Percentiles rank a stretch among this genome's conserved stretches.
phyloP scores from a whole-genome alignment of 2,797 vertebrate genomes.

The Propithecus deckenii region DNA sequence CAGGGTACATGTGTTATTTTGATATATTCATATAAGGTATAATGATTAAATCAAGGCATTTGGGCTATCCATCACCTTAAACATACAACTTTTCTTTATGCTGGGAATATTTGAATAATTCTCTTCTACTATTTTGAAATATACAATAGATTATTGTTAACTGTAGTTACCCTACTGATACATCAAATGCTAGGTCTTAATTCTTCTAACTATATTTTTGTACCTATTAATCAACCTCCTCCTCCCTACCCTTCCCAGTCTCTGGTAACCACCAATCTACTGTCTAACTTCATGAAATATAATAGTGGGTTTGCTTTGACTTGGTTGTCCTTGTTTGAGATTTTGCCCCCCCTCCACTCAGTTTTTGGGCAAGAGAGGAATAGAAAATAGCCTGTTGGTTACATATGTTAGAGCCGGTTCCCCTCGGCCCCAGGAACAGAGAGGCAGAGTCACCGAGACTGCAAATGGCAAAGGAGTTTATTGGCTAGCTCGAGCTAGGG shows the following conservation, averaged over 20 bases:
- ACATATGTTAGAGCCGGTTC: background rate
- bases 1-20: background rate
- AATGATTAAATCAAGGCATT: background rate
- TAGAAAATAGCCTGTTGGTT: background rate
- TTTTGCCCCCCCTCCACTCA: fast-evolving
- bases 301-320: background rate
- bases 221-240: background rate
- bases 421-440: too few species aligned
- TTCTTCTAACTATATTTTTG: background rate
- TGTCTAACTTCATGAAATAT: background rate
- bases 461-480: too few species aligned
- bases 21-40: background rate
- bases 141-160: background rate
- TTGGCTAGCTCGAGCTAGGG: too few species aligned
- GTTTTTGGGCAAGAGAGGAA: background rate
- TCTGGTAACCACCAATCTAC: background rate
- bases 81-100: background rate
- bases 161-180: background rate
- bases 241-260: too few species aligned
- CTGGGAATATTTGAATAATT: background rate
- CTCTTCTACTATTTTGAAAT: background rate
- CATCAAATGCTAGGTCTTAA: background rate
- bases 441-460: too few species aligned
- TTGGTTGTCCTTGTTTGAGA: background rate
- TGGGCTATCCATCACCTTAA: background rate